Conservation (phyloP, 2,888 invertebrate species). For the Mythimna albipuncta region DNA sequence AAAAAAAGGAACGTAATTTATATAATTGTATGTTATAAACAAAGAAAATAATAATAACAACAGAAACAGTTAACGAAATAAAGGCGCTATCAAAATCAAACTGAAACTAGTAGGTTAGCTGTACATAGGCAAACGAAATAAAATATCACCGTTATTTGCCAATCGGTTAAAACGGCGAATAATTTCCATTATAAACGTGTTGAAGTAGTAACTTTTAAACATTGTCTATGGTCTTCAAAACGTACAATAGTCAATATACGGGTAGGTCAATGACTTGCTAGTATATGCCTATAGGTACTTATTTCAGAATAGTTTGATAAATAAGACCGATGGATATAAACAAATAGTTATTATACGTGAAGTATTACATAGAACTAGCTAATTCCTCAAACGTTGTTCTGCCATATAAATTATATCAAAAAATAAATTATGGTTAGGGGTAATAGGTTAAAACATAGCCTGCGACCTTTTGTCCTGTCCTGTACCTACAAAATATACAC, state of each 20-base stretch:
- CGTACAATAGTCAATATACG: constrained; percentile 14
- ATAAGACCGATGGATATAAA: background rate
- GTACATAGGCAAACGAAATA: background rate
- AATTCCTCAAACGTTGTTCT: no score
- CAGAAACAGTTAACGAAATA: background rate
- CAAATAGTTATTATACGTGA: no score
- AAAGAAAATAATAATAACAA: background rate
- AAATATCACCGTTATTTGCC: constrained; percentile 29
- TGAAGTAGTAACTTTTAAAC: background rate
- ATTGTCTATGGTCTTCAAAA: background rate
- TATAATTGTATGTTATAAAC: no score
- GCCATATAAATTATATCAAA: no score
- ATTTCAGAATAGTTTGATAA: constrained; percentile 1
- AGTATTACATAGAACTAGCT: no score
- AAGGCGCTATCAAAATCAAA: background rate
- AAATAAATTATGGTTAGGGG: no score
- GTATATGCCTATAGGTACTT: background rate
- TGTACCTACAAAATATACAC: no score
- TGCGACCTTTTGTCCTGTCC: no score
- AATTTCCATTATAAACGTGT: constrained; percentile 16
- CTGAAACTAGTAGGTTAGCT: no score
- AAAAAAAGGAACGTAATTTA: no score
- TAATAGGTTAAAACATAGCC: no score
- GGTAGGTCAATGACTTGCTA: constrained; percentile 31
- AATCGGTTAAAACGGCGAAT: constrained; percentile 22